A percentile compares a stretch with the other conserved stretches of the same genome.
These are phyloP conservation scores for Papilio aristodemus DNA, from an alignment of 1,140 invertebrate genomes.

Conservation along the genomic window DNA sequence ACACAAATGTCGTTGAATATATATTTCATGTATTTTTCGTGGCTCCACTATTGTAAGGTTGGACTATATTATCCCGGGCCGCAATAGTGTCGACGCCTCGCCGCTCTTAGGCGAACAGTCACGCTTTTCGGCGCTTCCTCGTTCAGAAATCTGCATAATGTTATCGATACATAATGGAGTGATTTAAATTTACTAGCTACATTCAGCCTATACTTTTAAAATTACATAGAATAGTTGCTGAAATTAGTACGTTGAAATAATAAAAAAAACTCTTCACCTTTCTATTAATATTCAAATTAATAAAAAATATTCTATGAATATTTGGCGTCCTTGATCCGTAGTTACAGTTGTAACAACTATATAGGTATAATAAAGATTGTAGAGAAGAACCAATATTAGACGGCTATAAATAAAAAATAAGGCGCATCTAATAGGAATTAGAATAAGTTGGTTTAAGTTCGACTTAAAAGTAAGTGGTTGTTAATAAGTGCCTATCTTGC, in stretches of 20 bases:
- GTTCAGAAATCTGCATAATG: conserved; percentile 63
- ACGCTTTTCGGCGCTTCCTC: conserved; percentile 64
- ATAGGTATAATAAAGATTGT: no score
- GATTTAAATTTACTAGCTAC: conserved; percentile 49
- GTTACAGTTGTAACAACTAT: no score
- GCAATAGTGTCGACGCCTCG: conserved; percentile 49
- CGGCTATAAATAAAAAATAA: no score
- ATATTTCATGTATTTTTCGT: conserved; percentile 5
- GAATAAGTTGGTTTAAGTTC: conserved; percentile 6
- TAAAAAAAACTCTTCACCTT: not conserved
- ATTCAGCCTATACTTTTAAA: conserved; percentile 21
- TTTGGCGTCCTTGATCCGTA: no score
- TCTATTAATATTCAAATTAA: no score
- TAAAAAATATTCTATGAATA: no score
- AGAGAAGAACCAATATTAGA: no score
- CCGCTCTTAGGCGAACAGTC: conserved; percentile 60
- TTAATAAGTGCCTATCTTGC: conserved; percentile 50
- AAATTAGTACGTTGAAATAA: no score
- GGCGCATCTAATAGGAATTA: not conserved
- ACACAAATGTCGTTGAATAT: no score
- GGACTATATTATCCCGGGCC: conserved; percentile 65
- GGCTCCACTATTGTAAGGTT: conserved; percentile 55
- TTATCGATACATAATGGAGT: conserved; percentile 54
- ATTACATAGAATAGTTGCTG: no score
- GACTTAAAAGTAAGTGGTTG: conserved; percentile 38